A percentile compares a stretch with the other conserved stretches of the same genome.
Evolutionary conservation across 2,113 vertebrate species (phyloP).

Genomic region (Mobula hypostoma): DNA sequence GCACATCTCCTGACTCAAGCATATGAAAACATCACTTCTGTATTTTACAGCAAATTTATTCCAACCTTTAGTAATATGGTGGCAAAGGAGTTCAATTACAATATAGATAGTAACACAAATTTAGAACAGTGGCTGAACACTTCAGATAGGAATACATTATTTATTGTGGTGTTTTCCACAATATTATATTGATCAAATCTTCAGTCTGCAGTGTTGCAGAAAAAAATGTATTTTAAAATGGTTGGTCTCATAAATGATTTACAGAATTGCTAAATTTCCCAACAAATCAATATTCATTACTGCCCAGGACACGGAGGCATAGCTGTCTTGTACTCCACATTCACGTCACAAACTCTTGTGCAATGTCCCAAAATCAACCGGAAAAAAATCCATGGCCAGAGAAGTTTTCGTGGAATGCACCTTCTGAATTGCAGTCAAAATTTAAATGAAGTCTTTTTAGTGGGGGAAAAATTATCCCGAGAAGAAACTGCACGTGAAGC

Average conservation of each 20-base stretch:
- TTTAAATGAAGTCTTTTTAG: not conserved
- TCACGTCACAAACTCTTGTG: not conserved
- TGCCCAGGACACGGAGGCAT: not conserved
- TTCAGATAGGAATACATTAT: not conserved
- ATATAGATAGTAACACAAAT: not conserved
- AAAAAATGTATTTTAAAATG: not conserved
- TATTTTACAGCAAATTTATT: not conserved
- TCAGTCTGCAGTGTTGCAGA: not conserved
- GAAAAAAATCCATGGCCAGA: not conserved
- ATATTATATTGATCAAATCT: not conserved
- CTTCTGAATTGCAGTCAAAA: not conserved
- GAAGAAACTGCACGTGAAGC: not conserved
- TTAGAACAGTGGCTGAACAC: not conserved
- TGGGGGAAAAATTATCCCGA: too few species aligned
- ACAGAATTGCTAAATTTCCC: not conserved
- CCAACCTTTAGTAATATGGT: not conserved
- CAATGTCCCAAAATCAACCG: not conserved
- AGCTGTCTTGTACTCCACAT: not conserved
- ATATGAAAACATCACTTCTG: not conserved
- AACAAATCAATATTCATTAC: not conserved
- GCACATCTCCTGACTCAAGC: not conserved
- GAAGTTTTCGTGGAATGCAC: not conserved
- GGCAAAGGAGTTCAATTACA: not conserved
- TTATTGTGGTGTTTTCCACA: not conserved
- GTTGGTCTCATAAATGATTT: not conserved